phyloP scores from a whole-genome alignment of 2,797 vertebrate species.

The Chrysolophus pictus region DNA sequence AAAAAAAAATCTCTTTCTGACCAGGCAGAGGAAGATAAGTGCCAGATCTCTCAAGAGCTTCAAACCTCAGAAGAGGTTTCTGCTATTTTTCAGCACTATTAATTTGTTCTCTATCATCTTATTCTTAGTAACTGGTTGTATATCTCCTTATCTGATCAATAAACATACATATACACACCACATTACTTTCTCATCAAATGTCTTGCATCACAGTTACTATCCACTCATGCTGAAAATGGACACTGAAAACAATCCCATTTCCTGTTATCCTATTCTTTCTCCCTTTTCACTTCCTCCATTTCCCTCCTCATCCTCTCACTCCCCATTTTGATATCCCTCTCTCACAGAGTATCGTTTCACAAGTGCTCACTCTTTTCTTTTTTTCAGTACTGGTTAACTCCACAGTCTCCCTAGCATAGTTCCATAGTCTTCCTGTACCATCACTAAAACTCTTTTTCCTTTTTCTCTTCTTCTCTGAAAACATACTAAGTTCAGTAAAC shows the following conservation, averaged over 20 bases:
- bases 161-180: not conserved
- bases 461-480: not conserved
- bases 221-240: not conserved
- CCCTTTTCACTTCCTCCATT: not conserved
- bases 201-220: not conserved
- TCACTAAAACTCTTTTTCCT: not conserved
- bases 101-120: not conserved
- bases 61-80: not conserved
- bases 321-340: not conserved
- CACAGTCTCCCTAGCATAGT: not conserved
- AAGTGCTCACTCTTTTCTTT: not conserved
- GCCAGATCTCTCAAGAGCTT: not conserved
- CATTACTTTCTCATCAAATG: not conserved
- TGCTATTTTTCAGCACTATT: not conserved
- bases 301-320: not conserved
- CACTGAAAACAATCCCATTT: not conserved
- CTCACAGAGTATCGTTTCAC: not conserved
- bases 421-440: not conserved
- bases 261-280: not conserved
- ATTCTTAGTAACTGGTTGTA: not conserved
- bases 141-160: not conserved
- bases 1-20: not conserved
- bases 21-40: not conserved
- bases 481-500: not conserved
- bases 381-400: not conserved